Conservation (phyloP, 2,113 vertebrate species). For the Ardeotis arabs region DNA sequence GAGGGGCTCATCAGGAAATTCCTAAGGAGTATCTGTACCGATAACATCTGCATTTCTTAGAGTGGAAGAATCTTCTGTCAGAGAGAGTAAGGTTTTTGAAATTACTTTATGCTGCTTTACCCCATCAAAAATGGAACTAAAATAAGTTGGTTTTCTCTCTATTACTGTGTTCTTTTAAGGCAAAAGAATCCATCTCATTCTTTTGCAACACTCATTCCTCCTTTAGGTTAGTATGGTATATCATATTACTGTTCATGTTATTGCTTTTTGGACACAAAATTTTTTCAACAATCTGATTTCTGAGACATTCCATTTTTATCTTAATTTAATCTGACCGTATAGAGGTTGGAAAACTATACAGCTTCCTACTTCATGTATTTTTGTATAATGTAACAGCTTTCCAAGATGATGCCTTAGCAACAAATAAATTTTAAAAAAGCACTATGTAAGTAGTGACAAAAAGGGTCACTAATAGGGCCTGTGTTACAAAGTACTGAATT, state of each 20-base stretch:
- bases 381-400: not conserved
- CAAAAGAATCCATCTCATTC: not conserved
- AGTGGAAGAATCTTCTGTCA: not conserved
- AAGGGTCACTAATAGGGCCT: not conserved
- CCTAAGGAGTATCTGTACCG: not conserved
- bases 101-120: not conserved
- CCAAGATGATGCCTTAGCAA: not conserved
- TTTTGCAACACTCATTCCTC: not conserved
- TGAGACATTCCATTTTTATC: not conserved
- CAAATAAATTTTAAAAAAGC: not conserved
- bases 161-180: not conserved
- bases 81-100: not conserved
- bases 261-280: not conserved
- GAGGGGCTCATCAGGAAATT: not conserved
- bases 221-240: not conserved
- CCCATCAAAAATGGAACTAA: not conserved
- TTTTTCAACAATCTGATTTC: not conserved
- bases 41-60: not conserved
- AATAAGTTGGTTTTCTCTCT: not conserved
- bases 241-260: not conserved
- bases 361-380: not conserved
- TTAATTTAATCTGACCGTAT: not conserved
- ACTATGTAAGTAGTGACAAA: not conserved
- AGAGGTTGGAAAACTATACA: not conserved
- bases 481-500: not conserved